These are phyloP conservation scores for Trachythela sp. DNA, from an alignment of 64 coral and sea anemone genomes.

Conservation along the genomic window DNA sequence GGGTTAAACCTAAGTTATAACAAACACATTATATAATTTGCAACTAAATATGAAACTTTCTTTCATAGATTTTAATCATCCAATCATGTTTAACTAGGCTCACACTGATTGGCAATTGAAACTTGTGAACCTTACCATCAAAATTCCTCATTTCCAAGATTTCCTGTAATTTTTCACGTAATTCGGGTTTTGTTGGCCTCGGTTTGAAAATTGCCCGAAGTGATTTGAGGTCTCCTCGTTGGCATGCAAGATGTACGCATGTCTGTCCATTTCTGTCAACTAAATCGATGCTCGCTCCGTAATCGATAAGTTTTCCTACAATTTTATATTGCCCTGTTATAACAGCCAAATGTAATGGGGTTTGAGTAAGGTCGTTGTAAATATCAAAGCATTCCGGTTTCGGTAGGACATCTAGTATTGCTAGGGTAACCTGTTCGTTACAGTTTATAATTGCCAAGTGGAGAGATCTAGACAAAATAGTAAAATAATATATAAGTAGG, in stretches of 20 bases:
- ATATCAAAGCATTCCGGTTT: not conserved
- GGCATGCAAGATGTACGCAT: constrained; percentile 75
- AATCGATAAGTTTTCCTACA: constrained; percentile 54
- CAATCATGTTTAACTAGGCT: no score
- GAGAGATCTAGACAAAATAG: not conserved
- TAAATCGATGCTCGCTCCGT: constrained; percentile 61
- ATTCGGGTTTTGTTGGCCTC: not conserved
- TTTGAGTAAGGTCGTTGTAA: constrained; percentile 35
- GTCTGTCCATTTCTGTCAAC: constrained; percentile 88
- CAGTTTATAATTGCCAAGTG: not conserved
- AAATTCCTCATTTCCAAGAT: constrained; percentile 59
- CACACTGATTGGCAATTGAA: no score
- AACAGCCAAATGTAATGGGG: constrained; percentile 88
- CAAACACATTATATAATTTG: not conserved
- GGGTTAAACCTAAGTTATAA: constrained; percentile 55
- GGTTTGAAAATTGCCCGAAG: constrained; percentile 57
- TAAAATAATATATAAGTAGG: not conserved
- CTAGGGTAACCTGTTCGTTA: not conserved
- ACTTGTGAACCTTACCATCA: not conserved
- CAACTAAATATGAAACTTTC: not conserved
- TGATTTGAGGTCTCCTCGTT: constrained; percentile 48
- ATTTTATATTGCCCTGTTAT: constrained; percentile 64
- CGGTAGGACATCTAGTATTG: not conserved
- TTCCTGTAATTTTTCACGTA: constrained; percentile 13
- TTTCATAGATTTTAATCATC: no score